Evolutionary conservation across 2,888 invertebrate species (phyloP).

Genomic region (Drosophila neoperkinsi): DNA sequence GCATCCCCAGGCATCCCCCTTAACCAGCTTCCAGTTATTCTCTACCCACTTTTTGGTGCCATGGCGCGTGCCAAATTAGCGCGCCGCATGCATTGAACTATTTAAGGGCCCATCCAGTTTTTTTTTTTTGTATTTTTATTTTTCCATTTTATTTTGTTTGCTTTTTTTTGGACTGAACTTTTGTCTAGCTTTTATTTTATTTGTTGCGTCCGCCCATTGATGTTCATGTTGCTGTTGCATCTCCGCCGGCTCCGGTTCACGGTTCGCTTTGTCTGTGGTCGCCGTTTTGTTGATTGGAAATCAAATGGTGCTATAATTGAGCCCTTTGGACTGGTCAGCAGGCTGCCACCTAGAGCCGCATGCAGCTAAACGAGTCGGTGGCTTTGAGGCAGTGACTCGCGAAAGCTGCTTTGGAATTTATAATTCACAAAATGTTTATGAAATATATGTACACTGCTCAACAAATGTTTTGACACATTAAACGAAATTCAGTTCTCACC

Average conservation of each 20-base stretch:
- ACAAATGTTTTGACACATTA: not conserved
- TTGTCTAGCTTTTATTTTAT: slow-evolving; percentile 28
- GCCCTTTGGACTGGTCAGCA: slow-evolving; percentile 11
- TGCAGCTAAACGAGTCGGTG: slow-evolving; percentile 16
- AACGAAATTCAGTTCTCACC: not conserved
- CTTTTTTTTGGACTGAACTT: slow-evolving; percentile 18
- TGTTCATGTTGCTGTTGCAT: slow-evolving; percentile 22
- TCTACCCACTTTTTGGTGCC: slow-evolving; percentile 34
- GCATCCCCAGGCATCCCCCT: not conserved
- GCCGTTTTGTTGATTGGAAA: slow-evolving; percentile 58
- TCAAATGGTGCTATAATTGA: slow-evolving; percentile 64
- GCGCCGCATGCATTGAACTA: slow-evolving; percentile 71
- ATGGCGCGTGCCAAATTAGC: slow-evolving; percentile 80
- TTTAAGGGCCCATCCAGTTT: slow-evolving; percentile 42
- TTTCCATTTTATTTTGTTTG: not conserved
- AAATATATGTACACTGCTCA: slow-evolving; percentile 21
- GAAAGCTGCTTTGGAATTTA: slow-evolving; percentile 21
- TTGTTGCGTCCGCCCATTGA: slow-evolving; percentile 15
- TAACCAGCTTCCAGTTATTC: not conserved
- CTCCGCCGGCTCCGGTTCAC: slow-evolving; percentile 19
- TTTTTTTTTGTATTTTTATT: not conserved
- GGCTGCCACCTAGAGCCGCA: not conserved
- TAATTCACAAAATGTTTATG: slow-evolving; percentile 38
- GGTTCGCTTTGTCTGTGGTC: slow-evolving; percentile 52
- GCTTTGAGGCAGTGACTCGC: slow-evolving; percentile 5